These are phyloP conservation scores for Autographa pulchrina DNA, from an alignment of 2,888 invertebrate species.

Conservation along the genomic window DNA sequence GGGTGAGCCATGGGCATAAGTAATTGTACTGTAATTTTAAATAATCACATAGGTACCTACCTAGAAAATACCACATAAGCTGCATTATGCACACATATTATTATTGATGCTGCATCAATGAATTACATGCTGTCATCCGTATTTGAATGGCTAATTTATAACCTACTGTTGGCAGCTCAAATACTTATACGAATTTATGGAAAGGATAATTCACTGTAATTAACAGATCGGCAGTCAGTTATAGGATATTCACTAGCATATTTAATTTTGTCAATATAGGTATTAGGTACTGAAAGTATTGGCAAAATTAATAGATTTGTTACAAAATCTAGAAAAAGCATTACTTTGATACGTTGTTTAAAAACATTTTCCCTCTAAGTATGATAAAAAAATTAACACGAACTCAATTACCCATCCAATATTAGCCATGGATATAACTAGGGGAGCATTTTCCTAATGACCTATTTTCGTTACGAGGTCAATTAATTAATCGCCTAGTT, in stretches of 20 bases:
- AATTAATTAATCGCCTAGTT: conserved; percentile 49
- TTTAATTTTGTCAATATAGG: too few species aligned
- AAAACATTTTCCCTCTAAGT: background rate
- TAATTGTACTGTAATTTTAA: too few species aligned
- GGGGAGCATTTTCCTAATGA: conserved; percentile 55
- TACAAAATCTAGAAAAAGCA: too few species aligned
- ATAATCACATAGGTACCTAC: too few species aligned
- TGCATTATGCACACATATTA: too few species aligned
- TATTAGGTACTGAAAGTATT: too few species aligned
- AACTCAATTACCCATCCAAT: conserved; percentile 7
- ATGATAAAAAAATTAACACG: conserved; percentile 10
- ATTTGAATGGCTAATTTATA: conserved; percentile 4
- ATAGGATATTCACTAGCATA: too few species aligned
- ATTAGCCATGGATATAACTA: conserved; percentile 24
- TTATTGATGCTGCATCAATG: background rate
- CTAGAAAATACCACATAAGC: too few species aligned
- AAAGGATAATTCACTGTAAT: background rate
- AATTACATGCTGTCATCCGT: background rate
- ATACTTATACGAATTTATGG: background rate
- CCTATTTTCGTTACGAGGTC: conserved; percentile 47
- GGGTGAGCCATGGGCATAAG: too few species aligned
- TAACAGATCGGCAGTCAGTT: background rate
- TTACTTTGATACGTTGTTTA: too few species aligned
- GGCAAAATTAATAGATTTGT: too few species aligned
- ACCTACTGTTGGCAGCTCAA: background rate